phyloP scores from a whole-genome alignment of 2,888 invertebrate genomes.

The Xestia xanthographa region DNA sequence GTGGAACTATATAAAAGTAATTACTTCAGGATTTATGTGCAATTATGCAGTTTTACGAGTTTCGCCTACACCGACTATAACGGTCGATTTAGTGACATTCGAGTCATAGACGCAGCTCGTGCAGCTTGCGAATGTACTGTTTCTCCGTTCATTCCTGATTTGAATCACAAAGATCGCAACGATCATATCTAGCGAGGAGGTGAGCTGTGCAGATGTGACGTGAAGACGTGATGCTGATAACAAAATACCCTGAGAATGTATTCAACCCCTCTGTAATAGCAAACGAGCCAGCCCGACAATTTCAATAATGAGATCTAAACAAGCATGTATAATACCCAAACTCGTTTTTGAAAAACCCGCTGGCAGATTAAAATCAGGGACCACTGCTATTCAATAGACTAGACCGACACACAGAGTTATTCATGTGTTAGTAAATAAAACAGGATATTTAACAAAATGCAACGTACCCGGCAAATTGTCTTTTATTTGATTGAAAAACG shows the following conservation, averaged over 20 bases:
- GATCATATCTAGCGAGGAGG: neutral
- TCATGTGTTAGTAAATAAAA: constrained; percentile 17
- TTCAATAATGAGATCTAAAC: constrained; percentile 2
- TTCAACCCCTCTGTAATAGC: neutral
- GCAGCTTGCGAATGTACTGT: constrained; percentile 16
- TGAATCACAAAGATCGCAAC: constrained; percentile 18
- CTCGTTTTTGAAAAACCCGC: neutral
- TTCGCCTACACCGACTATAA: constrained; percentile 1
- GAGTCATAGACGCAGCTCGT: constrained; percentile 21
- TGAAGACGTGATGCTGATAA: neutral
- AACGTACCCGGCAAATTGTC: neutral
- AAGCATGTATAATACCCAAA: neutral
- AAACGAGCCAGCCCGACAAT: neutral
- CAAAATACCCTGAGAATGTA: neutral
- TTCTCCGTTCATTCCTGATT: constrained; percentile 4
- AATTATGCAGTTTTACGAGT: constrained; percentile 42
- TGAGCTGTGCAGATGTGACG: neutral
- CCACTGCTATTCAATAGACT: neutral
- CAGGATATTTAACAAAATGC: neutral
- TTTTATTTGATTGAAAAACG: neutral
- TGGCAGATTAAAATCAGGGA: neutral
- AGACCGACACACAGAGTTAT: neutral
- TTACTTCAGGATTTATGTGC: constrained; percentile 48
- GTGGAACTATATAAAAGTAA: constrained; percentile 39
- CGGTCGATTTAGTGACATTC: neutral